Evolutionary conservation across 2,113 vertebrate species (phyloP), one percentile per base, ranked within the genome.

Genomic region (Albula glossodonta): DNA sequence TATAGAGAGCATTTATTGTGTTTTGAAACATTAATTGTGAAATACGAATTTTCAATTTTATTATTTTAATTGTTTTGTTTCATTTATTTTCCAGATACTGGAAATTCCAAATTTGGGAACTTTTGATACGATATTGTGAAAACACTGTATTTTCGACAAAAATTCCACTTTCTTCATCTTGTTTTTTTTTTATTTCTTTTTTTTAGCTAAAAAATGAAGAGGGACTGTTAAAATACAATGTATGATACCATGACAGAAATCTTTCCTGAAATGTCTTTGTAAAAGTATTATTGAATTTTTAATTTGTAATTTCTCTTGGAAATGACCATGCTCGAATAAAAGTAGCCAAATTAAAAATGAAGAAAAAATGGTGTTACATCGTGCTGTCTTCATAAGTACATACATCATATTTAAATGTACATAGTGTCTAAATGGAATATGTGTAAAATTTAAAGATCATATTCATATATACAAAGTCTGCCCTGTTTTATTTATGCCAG

Each of bases 91-190:
- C 94, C 96, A 97, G 96, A 97, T 97, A 97, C 97, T 97, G 97
- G 96, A 97, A 97, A 97, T 96, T 97, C 96, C 96, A 97, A 97
- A 98, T 98, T 96, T 96, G 96, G 96, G 97, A 97, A 98, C 96
- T 97, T 98, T 98, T 98, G 97, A 98, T 98, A 98, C 96, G 90
- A 98, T 96, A 95, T 98, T 98, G 97, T 98, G 97, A 97, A 98
- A 98, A 98, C 97, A 98, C 98, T 99, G 98, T 98, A 98, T 98
- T 98, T 98, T 97, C 97, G 91, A 97, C 96, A 97, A 96, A 92
- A 97, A 97, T 96, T 98, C 97, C 96, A 97, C 97, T 97, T 98
- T 97, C 97, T 97, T 98, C 97, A 97, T 98, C 96, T 97, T 97
- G 95, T 97, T 97, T 90, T 86, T 89, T 88, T 97, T 97, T 97